Percentiles rank a stretch among this genome's conserved stretches.
Conservation (phyloP, 30 jellyfish, hydroid and myxozoan genomes). For the Kudoa iwatai region DNA sequence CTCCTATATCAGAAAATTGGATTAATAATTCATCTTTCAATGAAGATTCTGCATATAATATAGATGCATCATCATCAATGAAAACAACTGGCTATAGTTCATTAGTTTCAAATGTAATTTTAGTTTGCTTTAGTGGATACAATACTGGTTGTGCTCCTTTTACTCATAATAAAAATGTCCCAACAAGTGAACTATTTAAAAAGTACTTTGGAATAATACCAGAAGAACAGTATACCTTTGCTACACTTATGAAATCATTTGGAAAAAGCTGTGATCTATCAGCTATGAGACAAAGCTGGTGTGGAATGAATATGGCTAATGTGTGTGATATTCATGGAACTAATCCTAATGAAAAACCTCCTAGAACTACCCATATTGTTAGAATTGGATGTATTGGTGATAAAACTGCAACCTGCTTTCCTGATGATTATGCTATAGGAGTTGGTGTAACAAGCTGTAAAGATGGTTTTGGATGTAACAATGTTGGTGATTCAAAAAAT, state of each 20-base stretch:
- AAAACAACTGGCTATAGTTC: constrained; percentile 27
- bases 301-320: constrained; percentile 60
- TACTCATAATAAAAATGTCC: constrained; percentile 55
- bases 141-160: constrained; percentile 63
- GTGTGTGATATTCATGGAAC: constrained; percentile 45
- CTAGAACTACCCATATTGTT: constrained; percentile 48
- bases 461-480: constrained; percentile 86
- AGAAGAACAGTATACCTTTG: constrained; percentile 66
- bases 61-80: constrained; percentile 25
- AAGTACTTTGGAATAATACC: constrained; percentile 58
- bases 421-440: constrained; percentile 86
- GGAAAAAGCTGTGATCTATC: constrained; percentile 77
- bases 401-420: constrained; percentile 86
- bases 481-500: constrained; percentile 65
- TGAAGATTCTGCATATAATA: constrained; percentile 30
- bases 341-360: constrained; percentile 65
- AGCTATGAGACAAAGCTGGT: constrained; percentile 57
- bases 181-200: constrained; percentile 21
- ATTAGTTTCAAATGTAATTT: constrained; percentile 14
- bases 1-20: constrained; percentile 76
- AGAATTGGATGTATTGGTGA: constrained; percentile 87
- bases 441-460: constrained; percentile 84
- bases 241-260: constrained; percentile 47
- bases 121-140: constrained; percentile 41
- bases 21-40: constrained; percentile 18